Percentiles rank a stretch among this genome's conserved stretches.
Evolutionary conservation across 2,113 vertebrate species (phyloP).

Genomic region (Neodon shergylaensis): DNA sequence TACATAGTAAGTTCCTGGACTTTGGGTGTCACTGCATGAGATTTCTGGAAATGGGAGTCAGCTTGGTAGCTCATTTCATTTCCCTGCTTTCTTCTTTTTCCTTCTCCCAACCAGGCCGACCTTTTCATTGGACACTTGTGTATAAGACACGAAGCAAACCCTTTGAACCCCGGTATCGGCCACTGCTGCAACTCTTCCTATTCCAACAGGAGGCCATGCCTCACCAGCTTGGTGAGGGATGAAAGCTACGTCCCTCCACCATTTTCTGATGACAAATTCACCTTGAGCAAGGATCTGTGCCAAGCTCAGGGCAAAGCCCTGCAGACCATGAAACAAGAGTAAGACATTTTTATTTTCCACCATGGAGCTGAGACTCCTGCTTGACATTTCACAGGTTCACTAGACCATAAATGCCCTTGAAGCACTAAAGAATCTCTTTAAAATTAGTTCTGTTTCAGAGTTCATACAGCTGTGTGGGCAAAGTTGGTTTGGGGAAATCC

Average conservation of each 20-base stretch:
- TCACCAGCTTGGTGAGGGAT: slow-evolving; percentile 81
- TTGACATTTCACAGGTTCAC: background rate
- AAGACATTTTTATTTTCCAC: slow-evolving; percentile 50
- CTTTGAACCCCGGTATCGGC: slow-evolving; percentile 80
- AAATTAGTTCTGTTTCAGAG: background rate
- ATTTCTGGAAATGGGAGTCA: background rate
- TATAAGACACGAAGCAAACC: slow-evolving; percentile 73
- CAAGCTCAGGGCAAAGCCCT: slow-evolving; percentile 61
- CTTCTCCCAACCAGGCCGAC: slow-evolving; percentile 78
- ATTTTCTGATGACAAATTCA: slow-evolving; percentile 79
- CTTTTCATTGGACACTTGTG: slow-evolving; percentile 82
- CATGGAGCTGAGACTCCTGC: no score
- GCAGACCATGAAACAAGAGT: slow-evolving; percentile 78
- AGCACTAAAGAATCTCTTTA: background rate
- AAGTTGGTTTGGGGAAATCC: background rate
- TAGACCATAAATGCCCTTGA: background rate
- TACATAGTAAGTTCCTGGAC: background rate
- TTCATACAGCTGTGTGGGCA: background rate
- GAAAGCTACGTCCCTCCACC: slow-evolving; percentile 79
- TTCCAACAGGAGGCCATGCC: slow-evolving; percentile 80
- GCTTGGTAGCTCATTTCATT: background rate
- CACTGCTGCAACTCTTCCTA: slow-evolving; percentile 84
- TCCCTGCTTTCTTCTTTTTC: background rate
- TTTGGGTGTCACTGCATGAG: background rate
- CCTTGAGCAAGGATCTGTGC: slow-evolving; percentile 81